Evolutionary conservation across 92 coral and sea anemone genomes (phyloP), one percentile per base, ranked within the genome.

Genomic region (Meandrina meandrites): DNA sequence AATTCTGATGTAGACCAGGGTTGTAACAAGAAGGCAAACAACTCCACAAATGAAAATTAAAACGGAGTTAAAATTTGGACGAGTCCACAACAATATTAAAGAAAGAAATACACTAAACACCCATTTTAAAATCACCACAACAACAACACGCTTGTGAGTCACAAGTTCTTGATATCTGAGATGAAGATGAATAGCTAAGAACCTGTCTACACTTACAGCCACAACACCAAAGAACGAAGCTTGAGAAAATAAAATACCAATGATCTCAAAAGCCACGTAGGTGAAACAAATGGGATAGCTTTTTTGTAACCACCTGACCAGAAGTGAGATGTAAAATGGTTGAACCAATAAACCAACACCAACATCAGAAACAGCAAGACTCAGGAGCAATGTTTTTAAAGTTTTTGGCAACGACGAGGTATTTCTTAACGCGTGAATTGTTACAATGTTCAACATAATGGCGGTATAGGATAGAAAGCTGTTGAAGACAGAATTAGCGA

Each of bases 281-380:
- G n/a, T n/a, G n/a, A n/a, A n/a, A n/a, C n/a, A n/a, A n/a, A n/a
- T n/a, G n/a, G n/a, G n/a, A n/a, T n/a, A n/a, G n/a, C n/a, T n/a
- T n/a, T n/a, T n/a, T n/a, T n/a, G n/a, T n/a, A n/a, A n/a, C 66
- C 66, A 58, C 66, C 3, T 58, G n/a, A 58, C 66, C 27, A 58
- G 66, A 19, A 58, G 66, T 58, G 66, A 19, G 66, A 19, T 17
- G 66, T 58, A 58, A 4, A 58, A 58, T 58, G 66, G 66, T 19
- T 58, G 66, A 8, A 5, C 66, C 66, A 58, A 58, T 53, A 78
- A 78, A 50, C 81, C 81, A 78, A 53, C 81, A 78, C 27, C 40
- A 32, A 78, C 15, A 50, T 78, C 81, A n/a, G 81, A 78, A 53
- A 51, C 81, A 50, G 81, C 81, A 28, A 78, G 81, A 78, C 81